These are phyloP conservation scores for Eulithis testata DNA, from an alignment of 2,888 invertebrate genomes.

Conservation along the genomic window DNA sequence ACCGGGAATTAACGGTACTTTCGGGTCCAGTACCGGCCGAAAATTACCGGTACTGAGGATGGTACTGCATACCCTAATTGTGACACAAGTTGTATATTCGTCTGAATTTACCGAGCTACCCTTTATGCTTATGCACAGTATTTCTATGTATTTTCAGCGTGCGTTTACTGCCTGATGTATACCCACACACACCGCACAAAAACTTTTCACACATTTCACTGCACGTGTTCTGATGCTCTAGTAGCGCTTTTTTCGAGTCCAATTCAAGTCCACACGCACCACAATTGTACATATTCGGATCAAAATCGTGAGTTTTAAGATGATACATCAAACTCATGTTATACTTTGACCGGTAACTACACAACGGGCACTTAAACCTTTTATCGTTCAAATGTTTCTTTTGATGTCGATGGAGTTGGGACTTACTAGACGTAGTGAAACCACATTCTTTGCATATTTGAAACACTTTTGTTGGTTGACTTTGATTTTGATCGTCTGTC, in stretches of 20 bases:
- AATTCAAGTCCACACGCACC: constrained; percentile 1
- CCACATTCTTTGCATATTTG: constrained; percentile 59
- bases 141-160: constrained; percentile 11
- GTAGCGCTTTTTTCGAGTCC: background rate
- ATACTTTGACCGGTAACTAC: constrained; percentile 63
- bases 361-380: constrained; percentile 61
- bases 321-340: constrained; percentile 70
- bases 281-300: constrained; percentile 22
- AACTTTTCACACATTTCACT: constrained; percentile 7
- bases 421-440: constrained; percentile 60
- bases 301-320: constrained; percentile 55
- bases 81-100: too few relatives aligned
- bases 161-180: background rate
- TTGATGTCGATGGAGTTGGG: constrained; percentile 56
- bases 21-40: too few relatives aligned
- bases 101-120: background rate
- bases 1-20: too few relatives aligned
- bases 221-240: constrained; percentile 14
- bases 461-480: constrained; percentile 26
- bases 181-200: constrained; percentile 3
- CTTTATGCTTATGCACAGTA: constrained; percentile 6
- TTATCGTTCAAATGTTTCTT: constrained; percentile 63
- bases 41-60: too few relatives aligned
- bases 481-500: background rate
- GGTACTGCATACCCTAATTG: too few relatives aligned